Evolutionary conservation across 2,113 vertebrate genomes (phyloP).

Genomic region (Labrus mixtus): DNA sequence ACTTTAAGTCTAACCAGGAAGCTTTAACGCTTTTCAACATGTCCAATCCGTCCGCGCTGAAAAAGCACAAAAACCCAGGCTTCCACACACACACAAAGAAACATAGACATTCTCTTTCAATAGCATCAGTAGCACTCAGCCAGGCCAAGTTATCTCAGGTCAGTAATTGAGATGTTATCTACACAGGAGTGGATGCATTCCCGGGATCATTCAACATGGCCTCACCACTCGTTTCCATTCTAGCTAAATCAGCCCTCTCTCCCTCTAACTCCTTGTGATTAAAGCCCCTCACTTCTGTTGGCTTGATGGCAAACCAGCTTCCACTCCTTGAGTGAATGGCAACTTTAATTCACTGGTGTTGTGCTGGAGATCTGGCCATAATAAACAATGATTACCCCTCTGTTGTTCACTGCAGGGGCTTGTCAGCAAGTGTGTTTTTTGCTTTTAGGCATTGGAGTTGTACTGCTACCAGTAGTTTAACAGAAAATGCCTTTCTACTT

Average conservation of each 20-base stretch:
- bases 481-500: background rate
- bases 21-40: slow-evolving; percentile 62
- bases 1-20: slow-evolving; percentile 25
- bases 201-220: slow-evolving; percentile 61
- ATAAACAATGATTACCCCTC: slow-evolving; percentile 46
- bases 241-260: slow-evolving; percentile 62
- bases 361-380: slow-evolving; percentile 31
- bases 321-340: slow-evolving; percentile 12
- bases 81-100: background rate
- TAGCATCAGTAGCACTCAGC: slow-evolving; percentile 49
- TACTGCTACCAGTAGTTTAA: background rate
- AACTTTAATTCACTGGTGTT: slow-evolving; percentile 25
- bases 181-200: slow-evolving; percentile 56
- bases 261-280: slow-evolving; percentile 34
- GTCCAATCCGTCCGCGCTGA: slow-evolving; percentile 31
- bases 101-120: slow-evolving; percentile 23
- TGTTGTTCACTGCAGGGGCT: slow-evolving; percentile 24
- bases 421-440: slow-evolving; percentile 24
- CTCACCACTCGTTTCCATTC: slow-evolving; percentile 53
- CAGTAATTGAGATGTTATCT: slow-evolving; percentile 82
- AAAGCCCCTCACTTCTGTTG: slow-evolving; percentile 42
- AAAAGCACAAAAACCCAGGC: slow-evolving; percentile 38
- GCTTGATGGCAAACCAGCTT: slow-evolving; percentile 41
- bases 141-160: slow-evolving; percentile 62
- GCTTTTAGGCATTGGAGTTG: background rate